Evolutionary conservation across 2,888 invertebrate genomes (phyloP).

Genomic region (Tipula lateralis): DNA sequence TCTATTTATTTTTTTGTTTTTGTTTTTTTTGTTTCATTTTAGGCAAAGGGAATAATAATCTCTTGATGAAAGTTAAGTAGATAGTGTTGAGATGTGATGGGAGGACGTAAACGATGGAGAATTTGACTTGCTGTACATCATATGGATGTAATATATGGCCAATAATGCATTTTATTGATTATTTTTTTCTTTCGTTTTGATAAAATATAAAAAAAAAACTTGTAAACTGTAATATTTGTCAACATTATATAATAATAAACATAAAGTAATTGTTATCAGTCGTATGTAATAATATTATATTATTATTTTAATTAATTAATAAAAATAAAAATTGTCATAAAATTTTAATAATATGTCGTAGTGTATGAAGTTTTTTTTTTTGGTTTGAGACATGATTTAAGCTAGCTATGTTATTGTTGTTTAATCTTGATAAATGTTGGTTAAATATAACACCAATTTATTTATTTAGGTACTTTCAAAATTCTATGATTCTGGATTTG

Average conservation of each 20-base stretch:
- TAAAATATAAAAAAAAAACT: background rate
- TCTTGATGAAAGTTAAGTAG: constrained; percentile 4
- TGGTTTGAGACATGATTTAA: background rate
- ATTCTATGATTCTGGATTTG: too few species aligned
- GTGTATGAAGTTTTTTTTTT: background rate
- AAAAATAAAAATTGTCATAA: background rate
- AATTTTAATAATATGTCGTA: background rate
- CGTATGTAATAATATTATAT: background rate
- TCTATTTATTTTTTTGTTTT: background rate
- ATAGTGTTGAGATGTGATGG: background rate
- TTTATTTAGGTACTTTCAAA: too few species aligned
- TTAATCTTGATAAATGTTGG: too few species aligned
- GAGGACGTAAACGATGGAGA: background rate
- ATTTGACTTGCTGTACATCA: constrained; percentile 1
- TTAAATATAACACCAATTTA: too few species aligned
- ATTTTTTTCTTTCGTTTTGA: background rate
- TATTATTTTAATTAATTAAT: constrained; percentile 1
- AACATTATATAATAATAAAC: background rate
- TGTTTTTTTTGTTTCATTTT: background rate
- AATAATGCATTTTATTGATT: constrained; percentile 15
- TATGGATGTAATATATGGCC: background rate
- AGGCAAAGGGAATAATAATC: background rate
- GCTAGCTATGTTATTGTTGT: too few species aligned
- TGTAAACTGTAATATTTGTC: background rate
- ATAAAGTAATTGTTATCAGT: background rate